A percentile compares a stretch with the other conserved stretches of the same genome.
phyloP scores from a whole-genome alignment of 2,797 vertebrate genomes.

The Botia almorhae region DNA sequence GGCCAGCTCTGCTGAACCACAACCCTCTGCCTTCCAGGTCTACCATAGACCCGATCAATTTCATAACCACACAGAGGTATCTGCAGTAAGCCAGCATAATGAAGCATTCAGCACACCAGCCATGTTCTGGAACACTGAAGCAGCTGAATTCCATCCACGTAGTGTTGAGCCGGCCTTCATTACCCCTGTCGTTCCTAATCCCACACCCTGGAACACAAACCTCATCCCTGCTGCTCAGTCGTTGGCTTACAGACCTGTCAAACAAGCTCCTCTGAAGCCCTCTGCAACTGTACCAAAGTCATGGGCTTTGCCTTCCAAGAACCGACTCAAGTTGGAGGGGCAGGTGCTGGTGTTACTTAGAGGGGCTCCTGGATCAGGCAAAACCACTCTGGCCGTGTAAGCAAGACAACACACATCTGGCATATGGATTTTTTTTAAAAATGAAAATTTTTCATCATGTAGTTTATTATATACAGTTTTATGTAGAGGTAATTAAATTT shows the following conservation, averaged over 20 bases:
- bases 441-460: not conserved
- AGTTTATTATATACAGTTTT: too few relatives aligned
- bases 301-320: constrained; percentile 66
- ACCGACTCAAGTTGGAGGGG: constrained; percentile 76
- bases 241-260: constrained; percentile 58
- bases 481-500: too few relatives aligned
- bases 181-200: constrained; percentile 79
- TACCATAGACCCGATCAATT: constrained; percentile 71
- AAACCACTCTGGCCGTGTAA: constrained; percentile 93
- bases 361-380: constrained; percentile 95
- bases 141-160: constrained; percentile 80
- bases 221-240: constrained; percentile 64
- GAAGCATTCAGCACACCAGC: constrained; percentile 45
- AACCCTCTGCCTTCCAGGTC: constrained; percentile 76
- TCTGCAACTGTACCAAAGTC: constrained; percentile 76
- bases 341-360: constrained; percentile 91
- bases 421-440: constrained; percentile 10
- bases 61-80: not conserved
- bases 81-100: not conserved
- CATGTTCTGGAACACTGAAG: constrained; percentile 83
- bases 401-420: not conserved
- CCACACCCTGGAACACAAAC: constrained; percentile 74
- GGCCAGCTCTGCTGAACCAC: constrained; percentile 37
- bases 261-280: constrained; percentile 70
- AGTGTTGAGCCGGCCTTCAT: constrained; percentile 78